These are phyloP conservation scores for Heteractis magnifica DNA, from an alignment of 92 coral and sea anemone species.

Conservation along the genomic window DNA sequence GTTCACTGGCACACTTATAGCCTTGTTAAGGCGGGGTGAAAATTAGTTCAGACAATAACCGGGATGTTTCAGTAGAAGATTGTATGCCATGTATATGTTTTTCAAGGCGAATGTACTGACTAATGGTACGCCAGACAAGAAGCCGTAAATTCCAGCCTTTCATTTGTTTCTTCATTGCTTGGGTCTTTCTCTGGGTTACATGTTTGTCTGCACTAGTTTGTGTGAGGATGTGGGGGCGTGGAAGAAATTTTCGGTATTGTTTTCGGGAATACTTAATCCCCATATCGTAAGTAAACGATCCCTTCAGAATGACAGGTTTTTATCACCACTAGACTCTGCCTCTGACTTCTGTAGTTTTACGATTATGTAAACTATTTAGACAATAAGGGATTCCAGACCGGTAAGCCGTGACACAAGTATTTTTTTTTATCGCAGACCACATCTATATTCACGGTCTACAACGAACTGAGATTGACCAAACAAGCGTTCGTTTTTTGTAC, in stretches of 20 bases:
- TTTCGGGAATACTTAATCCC: conserved; percentile 62
- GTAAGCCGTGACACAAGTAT: conserved; percentile 35
- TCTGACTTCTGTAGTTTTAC: conserved; percentile 55
- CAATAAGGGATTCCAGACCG: conserved; percentile 33
- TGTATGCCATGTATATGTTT: no score
- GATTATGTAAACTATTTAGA: conserved; percentile 64
- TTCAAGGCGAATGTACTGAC: neutral
- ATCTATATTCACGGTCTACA: conserved; percentile 54
- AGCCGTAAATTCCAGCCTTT: neutral
- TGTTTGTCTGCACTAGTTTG: neutral
- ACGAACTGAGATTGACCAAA: conserved; percentile 26
- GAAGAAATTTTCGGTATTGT: conserved; percentile 44
- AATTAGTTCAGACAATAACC: conserved; percentile 22
- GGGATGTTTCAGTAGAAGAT: neutral
- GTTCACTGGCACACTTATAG: conserved; percentile 20
- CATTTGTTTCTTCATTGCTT: neutral
- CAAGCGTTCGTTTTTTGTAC: conserved; percentile 1
- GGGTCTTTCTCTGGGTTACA: conserved; percentile 2
- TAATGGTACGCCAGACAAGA: conserved; percentile 5
- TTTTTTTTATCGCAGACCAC: conserved; percentile 37
- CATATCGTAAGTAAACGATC: conserved; percentile 73
- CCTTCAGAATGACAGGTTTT: conserved; percentile 46
- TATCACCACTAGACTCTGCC: conserved; percentile 45
- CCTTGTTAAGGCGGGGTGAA: conserved; percentile 35
- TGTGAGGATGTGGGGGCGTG: conserved; percentile 31